A percentile compares a stretch with the other conserved stretches of the same genome.
Evolutionary conservation across 2,888 invertebrate genomes (phyloP).

Genomic region (Buathra laborator): DNA sequence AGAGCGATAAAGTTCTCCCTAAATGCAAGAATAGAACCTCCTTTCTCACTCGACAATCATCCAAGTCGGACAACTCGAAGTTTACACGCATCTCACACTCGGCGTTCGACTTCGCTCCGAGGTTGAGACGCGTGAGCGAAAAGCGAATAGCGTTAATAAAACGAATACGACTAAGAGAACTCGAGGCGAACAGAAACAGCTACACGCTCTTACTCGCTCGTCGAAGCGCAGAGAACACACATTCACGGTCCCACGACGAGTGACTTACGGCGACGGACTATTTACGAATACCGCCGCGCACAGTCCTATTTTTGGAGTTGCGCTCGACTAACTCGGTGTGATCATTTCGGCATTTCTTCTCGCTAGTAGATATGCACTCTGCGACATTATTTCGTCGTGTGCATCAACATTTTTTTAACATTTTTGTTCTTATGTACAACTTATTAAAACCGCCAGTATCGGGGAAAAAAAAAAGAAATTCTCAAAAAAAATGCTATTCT

Average conservation of each 20-base stretch:
- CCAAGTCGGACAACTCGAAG: neutral
- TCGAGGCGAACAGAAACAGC: slow-evolving; percentile 23
- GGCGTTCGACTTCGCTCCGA: neutral
- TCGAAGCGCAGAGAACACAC: slow-evolving; percentile 39
- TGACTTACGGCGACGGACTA: slow-evolving; percentile 66
- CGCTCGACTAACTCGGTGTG: slow-evolving; percentile 42
- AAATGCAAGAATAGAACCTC: no score
- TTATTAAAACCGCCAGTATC: no score
- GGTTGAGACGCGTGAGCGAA: neutral
- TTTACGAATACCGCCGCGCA: slow-evolving; percentile 65
- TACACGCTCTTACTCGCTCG: slow-evolving; percentile 23
- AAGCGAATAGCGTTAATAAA: slow-evolving; percentile 5
- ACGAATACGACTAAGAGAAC: slow-evolving; percentile 20
- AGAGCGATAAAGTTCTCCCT: no score
- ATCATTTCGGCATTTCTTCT: slow-evolving; percentile 54
- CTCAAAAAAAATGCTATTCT: no score
- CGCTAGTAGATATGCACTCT: slow-evolving; percentile 26
- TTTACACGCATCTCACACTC: neutral
- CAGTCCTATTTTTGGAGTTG: slow-evolving; percentile 65
- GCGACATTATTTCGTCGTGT: slow-evolving; percentile 61
- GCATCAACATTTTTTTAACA: neutral
- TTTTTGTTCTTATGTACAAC: no score
- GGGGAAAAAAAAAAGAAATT: no score
- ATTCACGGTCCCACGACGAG: slow-evolving; percentile 61
- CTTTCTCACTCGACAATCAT: neutral